Base-by-base conservation (phyloP, 2,113 vertebrate genomes). In the Nycticorax nycticorax region DNA sequence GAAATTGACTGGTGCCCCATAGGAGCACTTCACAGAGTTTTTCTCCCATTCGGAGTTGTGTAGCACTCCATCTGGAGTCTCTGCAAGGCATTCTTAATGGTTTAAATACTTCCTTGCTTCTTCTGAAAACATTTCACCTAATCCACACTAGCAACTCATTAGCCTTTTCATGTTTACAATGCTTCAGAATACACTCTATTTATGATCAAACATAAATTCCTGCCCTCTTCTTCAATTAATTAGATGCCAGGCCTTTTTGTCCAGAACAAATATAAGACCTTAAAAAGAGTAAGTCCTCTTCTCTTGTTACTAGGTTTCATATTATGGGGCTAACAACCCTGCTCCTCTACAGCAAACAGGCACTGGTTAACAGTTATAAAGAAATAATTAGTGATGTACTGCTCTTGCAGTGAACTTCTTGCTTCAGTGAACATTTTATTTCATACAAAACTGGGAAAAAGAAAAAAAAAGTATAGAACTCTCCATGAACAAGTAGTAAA, bases 401-500 rank as follows among this genome's bases (percentile, higher is more conserved):
- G 14, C 22, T 87, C 50, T 67, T 41, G 41, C 41, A 43, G 41
- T 43, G 41, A 43, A 43, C 41, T 43, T 43, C 41, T 19, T 89
- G 45, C 75, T 92, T 97, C 56, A 91, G 27, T 67, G 74, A 77
- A 78, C 68, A 27, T 85, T 91, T 90, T 86, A 78, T 90, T 81
- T 94, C 80, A 71, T 89, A 92, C 27, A 95, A 88, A 94, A 88
- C 68, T 87, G 81, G 80, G 88, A 94, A 87, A 92, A 96, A 16
- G 33, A 86, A 82, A 6, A 78, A 64, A 95, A 80, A 96, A 93
- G 45, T 96, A 97, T 60, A 94, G 22, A 76, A 86, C 24, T 96
- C 76, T 80, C n/a, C 64, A 75, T 89, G 88, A 97, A 88, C 72
- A 96, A 91, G 91, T 72, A 90, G 48, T 81, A 95, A 95, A 97